These are phyloP conservation scores for Agonopterix heracliana DNA, from an alignment of 2,888 invertebrate species.

Conservation along the genomic window DNA sequence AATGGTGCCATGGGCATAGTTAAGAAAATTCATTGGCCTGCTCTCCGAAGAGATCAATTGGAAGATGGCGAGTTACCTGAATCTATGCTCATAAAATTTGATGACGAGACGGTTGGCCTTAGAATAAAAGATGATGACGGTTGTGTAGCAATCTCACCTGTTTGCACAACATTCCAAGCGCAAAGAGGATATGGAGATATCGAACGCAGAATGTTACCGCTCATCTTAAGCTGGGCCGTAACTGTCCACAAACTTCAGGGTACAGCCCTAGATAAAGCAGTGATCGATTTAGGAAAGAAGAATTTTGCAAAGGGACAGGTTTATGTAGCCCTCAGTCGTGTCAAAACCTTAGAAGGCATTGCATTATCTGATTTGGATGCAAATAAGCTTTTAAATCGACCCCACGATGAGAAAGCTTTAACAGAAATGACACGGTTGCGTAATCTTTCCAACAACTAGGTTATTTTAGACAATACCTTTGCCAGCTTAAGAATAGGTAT, in stretches of 20 bases:
- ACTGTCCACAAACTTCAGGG: conserved; percentile 26
- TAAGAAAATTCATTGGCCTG: neutral
- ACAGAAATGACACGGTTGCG: neutral
- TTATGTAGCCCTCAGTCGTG: neutral
- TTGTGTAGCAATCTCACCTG: neutral
- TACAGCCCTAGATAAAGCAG: conserved; percentile 21
- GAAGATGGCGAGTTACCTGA: neutral
- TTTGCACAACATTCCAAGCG: neutral
- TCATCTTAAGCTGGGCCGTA: conserved; percentile 14
- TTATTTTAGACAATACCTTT: no score
- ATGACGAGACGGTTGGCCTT: neutral
- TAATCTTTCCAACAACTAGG: no score
- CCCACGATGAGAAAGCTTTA: neutral
- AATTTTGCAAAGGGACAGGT: conserved; percentile 14
- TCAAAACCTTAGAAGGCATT: neutral
- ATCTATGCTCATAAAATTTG: neutral
- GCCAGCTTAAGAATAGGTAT: no score
- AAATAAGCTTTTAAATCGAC: neutral
- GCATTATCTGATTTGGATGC: neutral
- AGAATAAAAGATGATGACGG: neutral
- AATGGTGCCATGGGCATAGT: neutral
- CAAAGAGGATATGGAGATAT: neutral
- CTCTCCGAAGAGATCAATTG: neutral
- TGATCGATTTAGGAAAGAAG: conserved; percentile 22
- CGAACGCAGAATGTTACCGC: neutral